Base-by-base conservation (phyloP, 1,140 invertebrate genomes). In the Diploscapter pachys region DNA sequence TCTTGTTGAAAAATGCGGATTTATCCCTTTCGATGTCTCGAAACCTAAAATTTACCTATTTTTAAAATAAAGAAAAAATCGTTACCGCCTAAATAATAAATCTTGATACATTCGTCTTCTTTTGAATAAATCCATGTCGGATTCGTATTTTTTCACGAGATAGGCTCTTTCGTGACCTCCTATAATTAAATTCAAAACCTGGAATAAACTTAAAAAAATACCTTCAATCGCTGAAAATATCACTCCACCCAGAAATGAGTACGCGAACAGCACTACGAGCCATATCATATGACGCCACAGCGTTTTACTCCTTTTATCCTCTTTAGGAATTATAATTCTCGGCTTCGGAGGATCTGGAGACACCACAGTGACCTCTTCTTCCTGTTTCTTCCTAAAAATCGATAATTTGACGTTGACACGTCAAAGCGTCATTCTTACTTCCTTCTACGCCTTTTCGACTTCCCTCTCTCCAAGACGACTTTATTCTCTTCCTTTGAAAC, bases 211-310 rank as follows among this genome's bases (percentile, higher is more conserved):
- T 2, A 50, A 48, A 63, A 72, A 65, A 56, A 5, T 4, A 76
- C 75, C 75, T 76, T 76, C 75, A 59, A 76, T 76, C 48, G 75
- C 75, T 66, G 62, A 66, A 52, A 76, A 76, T 66, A 76, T 71
- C 13, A 76, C 50, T 5, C 75, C 75, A 11, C 75, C 75, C 31
- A 76, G 63, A 50, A 76, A 66, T 4, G 75, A 76, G 55, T 75
- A 76, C 9, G 75, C 68, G 50, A 76, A 76, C 13, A 76, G 31
- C 54, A 76, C 52, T 50, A 65, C 64, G 4, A 76, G 64, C 63
- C 69, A 71, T 50, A 71, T 65, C 52, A 67, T 64, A 62, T 76
- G 75, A 56, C 70, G 62, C 75, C 75, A 76, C 52, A 76, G 52
- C 3, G 75, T 76, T 66, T 76, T 76, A 55, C 67, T 76, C 4